phyloP scores from a whole-genome alignment of 2,888 invertebrate species.

The Diaprepes abbreviatus region DNA sequence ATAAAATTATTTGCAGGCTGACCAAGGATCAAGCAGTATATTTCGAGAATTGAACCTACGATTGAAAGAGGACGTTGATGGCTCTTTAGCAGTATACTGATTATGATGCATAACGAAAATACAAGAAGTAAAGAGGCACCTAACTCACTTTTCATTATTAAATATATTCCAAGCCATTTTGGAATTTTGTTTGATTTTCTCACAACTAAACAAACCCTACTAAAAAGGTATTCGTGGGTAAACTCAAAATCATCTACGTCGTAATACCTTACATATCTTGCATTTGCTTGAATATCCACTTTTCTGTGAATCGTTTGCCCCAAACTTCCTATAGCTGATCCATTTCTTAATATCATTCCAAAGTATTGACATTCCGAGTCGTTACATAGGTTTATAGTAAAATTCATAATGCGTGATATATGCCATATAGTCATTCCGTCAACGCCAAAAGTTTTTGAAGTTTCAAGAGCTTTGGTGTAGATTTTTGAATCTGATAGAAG shows the following conservation, averaged over 20 bases:
- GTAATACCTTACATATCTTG: constrained; percentile 65
- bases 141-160: constrained; percentile 1
- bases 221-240: constrained; percentile 62
- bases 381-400: constrained; percentile 36
- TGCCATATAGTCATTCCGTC: no score
- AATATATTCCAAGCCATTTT: constrained; percentile 63
- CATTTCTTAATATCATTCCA: constrained; percentile 17
- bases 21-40: not conserved
- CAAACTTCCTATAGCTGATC: constrained; percentile 58
- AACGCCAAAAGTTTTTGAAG: constrained; percentile 58
- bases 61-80: not conserved
- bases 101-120: no score
- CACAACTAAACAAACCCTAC: constrained; percentile 66
- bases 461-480: constrained; percentile 35
- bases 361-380: constrained; percentile 31
- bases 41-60: constrained; percentile 6
- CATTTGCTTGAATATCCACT: constrained; percentile 65
- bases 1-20: constrained; percentile 6
- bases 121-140: no score
- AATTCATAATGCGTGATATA: constrained; percentile 3
- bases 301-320: constrained; percentile 63
- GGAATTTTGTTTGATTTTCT: constrained; percentile 66
- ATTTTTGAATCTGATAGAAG: constrained; percentile 13
- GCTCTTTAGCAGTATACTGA: no score
- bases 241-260: constrained; percentile 62